Conservation (phyloP, 2,797 vertebrate species). For the Manis pentadactyla region DNA sequence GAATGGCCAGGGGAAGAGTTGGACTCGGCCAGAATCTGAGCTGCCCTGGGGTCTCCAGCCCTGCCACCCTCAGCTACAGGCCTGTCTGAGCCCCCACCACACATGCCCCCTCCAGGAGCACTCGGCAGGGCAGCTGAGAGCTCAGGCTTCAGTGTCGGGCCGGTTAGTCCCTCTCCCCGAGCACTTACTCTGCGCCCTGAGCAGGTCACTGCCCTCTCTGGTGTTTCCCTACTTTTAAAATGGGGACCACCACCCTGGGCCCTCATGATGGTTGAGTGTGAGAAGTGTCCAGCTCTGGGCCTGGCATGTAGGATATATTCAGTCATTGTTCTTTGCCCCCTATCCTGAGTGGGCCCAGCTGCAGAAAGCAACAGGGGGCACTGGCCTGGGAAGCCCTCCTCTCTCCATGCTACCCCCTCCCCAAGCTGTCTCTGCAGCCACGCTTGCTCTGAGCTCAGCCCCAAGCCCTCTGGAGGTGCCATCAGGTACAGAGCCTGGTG, state of each 20-base stretch:
- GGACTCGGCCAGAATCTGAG: accelerated
- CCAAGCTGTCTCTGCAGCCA: not conserved
- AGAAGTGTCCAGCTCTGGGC: not conserved
- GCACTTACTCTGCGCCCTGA: not conserved
- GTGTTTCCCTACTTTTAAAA: not conserved
- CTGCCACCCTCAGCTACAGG: not conserved
- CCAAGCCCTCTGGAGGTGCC: accelerated
- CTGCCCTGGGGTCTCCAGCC: not conserved
- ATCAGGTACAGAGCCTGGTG: not conserved
- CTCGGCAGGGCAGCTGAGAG: not conserved
- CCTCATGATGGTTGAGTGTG: not conserved
- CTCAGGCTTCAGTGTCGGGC: not conserved
- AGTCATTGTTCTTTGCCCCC: not conserved
- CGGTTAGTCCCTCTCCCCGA: accelerated
- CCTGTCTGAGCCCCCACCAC: not conserved
- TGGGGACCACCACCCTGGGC: not conserved
- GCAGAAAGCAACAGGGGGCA: not conserved
- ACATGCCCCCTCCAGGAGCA: not conserved
- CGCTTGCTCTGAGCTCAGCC: not conserved
- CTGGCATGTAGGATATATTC: accelerated
- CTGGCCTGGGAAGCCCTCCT: not conserved
- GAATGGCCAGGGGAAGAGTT: not conserved
- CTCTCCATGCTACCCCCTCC: not conserved
- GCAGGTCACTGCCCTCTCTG: not conserved
- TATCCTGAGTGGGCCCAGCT: not conserved